Evolutionary conservation across 37 sponge, comb jelly and placozoan genomes (phyloP), one percentile per base, ranked within the genome.

Genomic region (Tethya wilhelma): DNA sequence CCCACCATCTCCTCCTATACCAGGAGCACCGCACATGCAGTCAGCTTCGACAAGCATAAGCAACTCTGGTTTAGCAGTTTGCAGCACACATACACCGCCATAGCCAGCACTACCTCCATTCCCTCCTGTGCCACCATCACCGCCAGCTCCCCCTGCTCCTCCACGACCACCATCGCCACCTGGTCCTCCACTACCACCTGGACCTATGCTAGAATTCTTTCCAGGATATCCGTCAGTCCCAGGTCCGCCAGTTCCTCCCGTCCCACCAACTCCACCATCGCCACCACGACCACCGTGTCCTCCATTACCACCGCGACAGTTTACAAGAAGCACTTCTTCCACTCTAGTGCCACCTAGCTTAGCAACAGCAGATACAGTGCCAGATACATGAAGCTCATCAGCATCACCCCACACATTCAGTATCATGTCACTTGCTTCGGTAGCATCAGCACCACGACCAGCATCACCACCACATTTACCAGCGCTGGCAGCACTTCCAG

Each of bases 121-220:
- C 38, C 91, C 91, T 9, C 91, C 91, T 28, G 74, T 63, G 0
- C 83, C 91, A 41, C 73, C 91, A 33, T 57, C 67, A 31, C 87
- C 91, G 36, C 91, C 91, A 32, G 69, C 63, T 59, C 90, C 94
- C 31, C 94, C 94, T 72, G 68, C 62, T 0, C 94, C 94, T 9
- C 94, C 94, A 57, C 56, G 59, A 19, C 94, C 94, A 17, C 91
- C 94, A 64, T 75, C 64, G 8, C 94, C 94, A 0, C 94, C 94
- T 34, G 64, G 64, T 42, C 88, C 94, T 59, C 94, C 94, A 69
- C 44, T 53, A n/a, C 90, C 94, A 79, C 82, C 87, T 1, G 44
- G 78, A 19, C 82, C 90, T 39, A 66, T 59, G 20, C 71, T 58
- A 34, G 80, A 75, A 38, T 68, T 70, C 17, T 60, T 26, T 39